A percentile compares a stretch with the other conserved stretches of the same genome.
These are phyloP conservation scores for Hoplostethus mediterraneus DNA, from an alignment of 2,797 vertebrate genomes.

Conservation along the genomic window DNA sequence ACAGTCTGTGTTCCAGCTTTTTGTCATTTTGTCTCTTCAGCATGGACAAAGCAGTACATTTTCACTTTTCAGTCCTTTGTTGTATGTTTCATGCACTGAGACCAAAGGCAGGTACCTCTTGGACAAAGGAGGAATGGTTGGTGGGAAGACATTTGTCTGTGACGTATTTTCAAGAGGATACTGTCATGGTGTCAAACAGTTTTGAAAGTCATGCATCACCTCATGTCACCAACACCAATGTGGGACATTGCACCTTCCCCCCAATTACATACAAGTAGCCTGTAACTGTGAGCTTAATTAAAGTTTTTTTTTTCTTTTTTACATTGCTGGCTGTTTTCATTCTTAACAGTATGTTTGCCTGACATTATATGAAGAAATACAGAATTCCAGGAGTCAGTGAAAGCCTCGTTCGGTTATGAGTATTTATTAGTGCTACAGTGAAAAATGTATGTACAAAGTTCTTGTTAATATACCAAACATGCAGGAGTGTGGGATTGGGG, in stretches of 20 bases:
- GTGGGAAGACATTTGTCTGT: constrained; percentile 64
- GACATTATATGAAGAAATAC: background rate
- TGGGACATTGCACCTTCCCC: constrained; percentile 46
- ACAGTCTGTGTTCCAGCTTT: constrained; percentile 17
- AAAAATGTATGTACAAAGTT: too few species aligned
- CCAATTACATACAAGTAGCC: constrained; percentile 66
- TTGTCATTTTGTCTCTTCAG: constrained; percentile 42
- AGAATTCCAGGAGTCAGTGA: background rate
- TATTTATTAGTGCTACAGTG: too few species aligned
- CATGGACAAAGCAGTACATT: constrained; percentile 23
- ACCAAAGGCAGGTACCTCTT: constrained; percentile 72
- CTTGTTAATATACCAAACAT: too few species aligned
- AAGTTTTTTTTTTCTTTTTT: constrained; percentile 79
- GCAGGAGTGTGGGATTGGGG: too few species aligned
- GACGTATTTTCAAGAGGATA: constrained; percentile 49
- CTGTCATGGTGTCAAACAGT: constrained; percentile 49
- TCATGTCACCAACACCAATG: constrained; percentile 54
- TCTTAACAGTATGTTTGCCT: constrained; percentile 25
- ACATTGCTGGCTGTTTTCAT: constrained; percentile 51
- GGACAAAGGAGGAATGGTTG: constrained; percentile 63
- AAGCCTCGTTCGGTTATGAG: background rate
- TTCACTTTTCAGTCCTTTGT: constrained; percentile 56
- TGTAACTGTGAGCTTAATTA: constrained; percentile 79
- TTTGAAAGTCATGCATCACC: constrained; percentile 50
- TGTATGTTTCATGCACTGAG: constrained; percentile 75